These are phyloP conservation scores for Falco biarmicus DNA, from an alignment of 2,797 vertebrate species.

Conservation along the genomic window DNA sequence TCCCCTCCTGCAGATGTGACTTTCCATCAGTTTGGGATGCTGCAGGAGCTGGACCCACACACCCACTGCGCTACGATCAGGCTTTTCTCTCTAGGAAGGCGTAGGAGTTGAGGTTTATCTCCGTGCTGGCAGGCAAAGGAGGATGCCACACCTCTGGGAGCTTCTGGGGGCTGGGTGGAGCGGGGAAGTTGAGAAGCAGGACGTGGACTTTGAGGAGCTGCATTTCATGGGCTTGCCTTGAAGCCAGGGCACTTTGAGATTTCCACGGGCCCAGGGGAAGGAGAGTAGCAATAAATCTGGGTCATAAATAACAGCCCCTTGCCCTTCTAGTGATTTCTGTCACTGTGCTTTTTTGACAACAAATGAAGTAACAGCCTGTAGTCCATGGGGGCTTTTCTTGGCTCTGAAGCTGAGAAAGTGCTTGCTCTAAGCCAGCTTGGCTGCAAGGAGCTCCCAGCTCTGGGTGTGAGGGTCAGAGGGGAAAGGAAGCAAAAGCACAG, in stretches of 20 bases:
- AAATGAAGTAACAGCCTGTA: not conserved
- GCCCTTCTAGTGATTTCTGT: slow-evolving; percentile 11
- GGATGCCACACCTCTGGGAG: slow-evolving; percentile 38
- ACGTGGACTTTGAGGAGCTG: not conserved
- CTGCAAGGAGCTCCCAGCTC: slow-evolving; percentile 1
- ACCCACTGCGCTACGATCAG: accelerated
- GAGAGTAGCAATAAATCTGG: not conserved
- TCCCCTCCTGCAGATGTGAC: not conserved
- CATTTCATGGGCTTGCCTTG: not conserved
- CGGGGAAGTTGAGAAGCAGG: not conserved
- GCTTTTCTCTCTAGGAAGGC: not conserved
- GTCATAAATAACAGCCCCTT: not conserved
- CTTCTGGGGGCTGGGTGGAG: slow-evolving; percentile 13
- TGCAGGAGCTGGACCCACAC: not conserved
- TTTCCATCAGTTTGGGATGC: accelerated
- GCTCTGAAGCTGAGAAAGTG: not conserved
- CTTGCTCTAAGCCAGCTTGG: not conserved
- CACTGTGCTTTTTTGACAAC: not conserved
- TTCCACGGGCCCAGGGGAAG: not conserved
- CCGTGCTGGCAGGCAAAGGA: not conserved
- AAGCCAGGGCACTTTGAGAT: not conserved
- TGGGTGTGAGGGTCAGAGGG: not conserved
- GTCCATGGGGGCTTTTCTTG: not conserved
- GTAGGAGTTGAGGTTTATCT: slow-evolving; percentile 35
- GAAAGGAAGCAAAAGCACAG: not conserved